phyloP scores from a whole-genome alignment of 2,113 vertebrate genomes.

The Canis aureus region DNA sequence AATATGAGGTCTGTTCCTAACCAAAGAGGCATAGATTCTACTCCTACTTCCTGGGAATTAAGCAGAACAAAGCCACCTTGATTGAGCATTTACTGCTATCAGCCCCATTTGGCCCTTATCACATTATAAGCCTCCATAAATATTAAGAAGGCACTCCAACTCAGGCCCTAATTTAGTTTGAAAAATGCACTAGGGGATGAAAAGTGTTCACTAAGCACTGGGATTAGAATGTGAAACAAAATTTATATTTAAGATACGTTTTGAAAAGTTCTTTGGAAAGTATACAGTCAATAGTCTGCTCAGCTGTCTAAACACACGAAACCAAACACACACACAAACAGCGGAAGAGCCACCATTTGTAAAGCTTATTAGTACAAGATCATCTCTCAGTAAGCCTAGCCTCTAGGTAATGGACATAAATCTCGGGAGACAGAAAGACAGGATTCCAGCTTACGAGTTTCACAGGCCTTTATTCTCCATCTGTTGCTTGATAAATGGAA shows the following conservation, averaged over 20 bases:
- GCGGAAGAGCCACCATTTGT: background rate
- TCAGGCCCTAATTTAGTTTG: slow-evolving; percentile 40
- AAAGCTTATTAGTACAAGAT: slow-evolving; percentile 19
- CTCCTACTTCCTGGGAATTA: background rate
- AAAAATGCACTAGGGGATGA: background rate
- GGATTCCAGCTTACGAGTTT: slow-evolving; percentile 48
- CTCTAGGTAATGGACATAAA: slow-evolving; percentile 42
- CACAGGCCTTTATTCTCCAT: slow-evolving; percentile 66
- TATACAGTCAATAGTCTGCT: slow-evolving; percentile 29
- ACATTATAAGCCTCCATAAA: slow-evolving; percentile 36
- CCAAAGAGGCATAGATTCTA: background rate
- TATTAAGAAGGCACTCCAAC: slow-evolving; percentile 48
- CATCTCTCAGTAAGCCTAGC: slow-evolving; percentile 33
- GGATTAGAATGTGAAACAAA: slow-evolving; percentile 23
- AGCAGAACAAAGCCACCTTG: slow-evolving; percentile 31
- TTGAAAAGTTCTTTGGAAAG: slow-evolving; percentile 70
- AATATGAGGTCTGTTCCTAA: background rate
- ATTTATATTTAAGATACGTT: background rate
- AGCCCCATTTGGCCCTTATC: slow-evolving; percentile 26
- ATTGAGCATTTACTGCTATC: background rate
- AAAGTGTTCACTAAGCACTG: background rate
- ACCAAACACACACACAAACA: background rate
- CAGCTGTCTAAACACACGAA: background rate
- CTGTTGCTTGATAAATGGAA: slow-evolving; percentile 76
- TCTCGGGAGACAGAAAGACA: slow-evolving; percentile 59